These are phyloP conservation scores for Macaca mulatta DNA, from an alignment of 2,113 vertebrate genomes.

Conservation along the genomic window DNA sequence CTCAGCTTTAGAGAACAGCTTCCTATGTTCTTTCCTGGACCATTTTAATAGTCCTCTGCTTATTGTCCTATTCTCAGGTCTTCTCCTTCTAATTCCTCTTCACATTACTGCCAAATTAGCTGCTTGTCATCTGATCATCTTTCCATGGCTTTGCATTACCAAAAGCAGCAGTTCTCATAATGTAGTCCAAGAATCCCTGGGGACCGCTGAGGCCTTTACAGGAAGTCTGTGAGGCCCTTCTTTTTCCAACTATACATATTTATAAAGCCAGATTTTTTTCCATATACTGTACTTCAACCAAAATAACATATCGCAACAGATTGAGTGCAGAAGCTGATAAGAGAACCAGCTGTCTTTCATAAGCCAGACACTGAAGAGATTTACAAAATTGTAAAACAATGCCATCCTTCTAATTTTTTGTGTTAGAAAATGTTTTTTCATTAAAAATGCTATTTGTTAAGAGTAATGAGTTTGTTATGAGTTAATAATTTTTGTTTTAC, in stretches of 20 bases:
- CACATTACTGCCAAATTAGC: not conserved
- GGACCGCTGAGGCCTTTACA: not conserved
- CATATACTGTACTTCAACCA: not conserved
- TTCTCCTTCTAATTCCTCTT: not conserved
- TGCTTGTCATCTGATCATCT: not conserved
- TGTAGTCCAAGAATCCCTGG: not conserved
- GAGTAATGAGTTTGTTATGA: not conserved
- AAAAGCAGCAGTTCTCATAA: not conserved
- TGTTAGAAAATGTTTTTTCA: not conserved
- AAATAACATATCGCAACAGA: not conserved
- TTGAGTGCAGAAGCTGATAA: not conserved
- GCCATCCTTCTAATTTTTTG: not conserved
- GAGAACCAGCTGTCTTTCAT: constrained; percentile 3
- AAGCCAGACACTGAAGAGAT: not conserved
- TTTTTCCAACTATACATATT: not conserved
- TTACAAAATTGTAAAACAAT: not conserved
- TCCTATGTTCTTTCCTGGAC: not conserved
- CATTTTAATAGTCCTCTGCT: not conserved
- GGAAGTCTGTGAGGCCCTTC: not conserved
- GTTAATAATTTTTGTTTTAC: not conserved
- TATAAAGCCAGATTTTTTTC: not conserved
- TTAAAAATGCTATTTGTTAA: not conserved
- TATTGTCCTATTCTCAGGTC: not conserved
- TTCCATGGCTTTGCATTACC: not conserved
- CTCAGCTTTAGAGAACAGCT: not conserved